Conservation (phyloP, 1,140 invertebrate genomes). For the Gonatopus flavifemur region DNA sequence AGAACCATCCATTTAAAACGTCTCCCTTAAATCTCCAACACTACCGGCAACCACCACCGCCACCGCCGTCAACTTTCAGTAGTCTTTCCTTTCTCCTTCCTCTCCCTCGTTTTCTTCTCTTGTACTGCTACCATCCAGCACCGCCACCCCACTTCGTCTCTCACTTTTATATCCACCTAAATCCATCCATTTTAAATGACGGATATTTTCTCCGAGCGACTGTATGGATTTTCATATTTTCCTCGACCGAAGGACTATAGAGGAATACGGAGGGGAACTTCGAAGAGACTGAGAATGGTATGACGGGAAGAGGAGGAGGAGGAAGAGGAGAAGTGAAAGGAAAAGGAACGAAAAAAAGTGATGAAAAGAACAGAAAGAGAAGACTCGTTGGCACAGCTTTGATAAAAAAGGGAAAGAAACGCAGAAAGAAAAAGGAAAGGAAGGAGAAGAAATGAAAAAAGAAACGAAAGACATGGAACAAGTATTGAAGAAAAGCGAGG, state of each 20-base stretch:
- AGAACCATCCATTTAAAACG: conserved; percentile 45
- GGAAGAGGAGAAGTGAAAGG: not conserved
- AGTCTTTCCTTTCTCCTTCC: conserved; percentile 29
- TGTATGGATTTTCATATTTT: conserved; percentile 50
- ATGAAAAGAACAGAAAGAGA: not conserved
- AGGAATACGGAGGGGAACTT: conserved; percentile 4
- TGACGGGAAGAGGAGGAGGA: no score
- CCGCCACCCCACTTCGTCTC: conserved; percentile 20
- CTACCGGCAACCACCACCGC: conserved; percentile 34
- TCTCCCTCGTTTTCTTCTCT: conserved; percentile 17
- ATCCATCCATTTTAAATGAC: conserved; percentile 56
- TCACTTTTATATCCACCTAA: conserved; percentile 48
- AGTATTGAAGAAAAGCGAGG: no score
- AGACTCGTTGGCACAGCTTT: no score
- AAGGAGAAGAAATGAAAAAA: no score
- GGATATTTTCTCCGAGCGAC: conserved; percentile 49
- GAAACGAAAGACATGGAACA: no score
- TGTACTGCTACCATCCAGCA: conserved; percentile 3
- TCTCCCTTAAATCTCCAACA: conserved; percentile 44
- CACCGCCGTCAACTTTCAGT: conserved; percentile 41
- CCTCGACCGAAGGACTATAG: conserved; percentile 7
- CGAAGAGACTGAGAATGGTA: no score
- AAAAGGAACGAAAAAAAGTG: not conserved
- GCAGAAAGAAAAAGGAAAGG: no score
- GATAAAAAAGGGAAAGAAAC: no score